A percentile compares a stretch with the other conserved stretches of the same genome.
Conservation (phyloP, 1,140 invertebrate species). For the Littorina saxatilis region DNA sequence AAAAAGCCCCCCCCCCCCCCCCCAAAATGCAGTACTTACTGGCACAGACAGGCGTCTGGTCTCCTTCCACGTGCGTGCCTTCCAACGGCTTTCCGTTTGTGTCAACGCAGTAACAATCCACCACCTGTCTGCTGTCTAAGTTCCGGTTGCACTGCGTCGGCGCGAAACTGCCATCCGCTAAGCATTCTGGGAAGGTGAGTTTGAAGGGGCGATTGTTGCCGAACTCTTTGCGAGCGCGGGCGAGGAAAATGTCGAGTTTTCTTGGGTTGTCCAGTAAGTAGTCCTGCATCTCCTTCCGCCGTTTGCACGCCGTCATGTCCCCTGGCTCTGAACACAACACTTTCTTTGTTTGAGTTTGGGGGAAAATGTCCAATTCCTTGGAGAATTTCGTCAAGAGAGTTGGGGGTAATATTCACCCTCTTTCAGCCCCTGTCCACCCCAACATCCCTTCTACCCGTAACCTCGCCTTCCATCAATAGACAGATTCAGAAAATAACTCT, state of each 20-base stretch:
- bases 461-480: too few species aligned
- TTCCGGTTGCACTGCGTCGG: conserved; percentile 3
- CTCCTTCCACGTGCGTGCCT: background rate
- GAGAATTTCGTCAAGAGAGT: too few species aligned
- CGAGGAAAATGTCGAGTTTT: background rate
- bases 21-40: background rate
- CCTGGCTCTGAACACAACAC: background rate
- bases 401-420: too few species aligned
- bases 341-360: too few species aligned
- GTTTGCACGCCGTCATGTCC: background rate
- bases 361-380: too few species aligned
- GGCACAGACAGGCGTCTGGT: background rate
- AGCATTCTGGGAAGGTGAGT: background rate
- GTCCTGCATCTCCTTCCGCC: background rate
- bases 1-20: background rate
- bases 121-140: background rate
- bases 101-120: conserved; percentile 22
- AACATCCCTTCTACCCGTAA: too few species aligned
- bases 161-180: background rate
- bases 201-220: background rate
- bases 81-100: background rate
- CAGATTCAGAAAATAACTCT: too few species aligned
- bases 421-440: too few species aligned
- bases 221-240: background rate
- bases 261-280: background rate